phyloP scores from a whole-genome alignment of 1,140 invertebrate genomes.

The Mercenaria mercenaria region DNA sequence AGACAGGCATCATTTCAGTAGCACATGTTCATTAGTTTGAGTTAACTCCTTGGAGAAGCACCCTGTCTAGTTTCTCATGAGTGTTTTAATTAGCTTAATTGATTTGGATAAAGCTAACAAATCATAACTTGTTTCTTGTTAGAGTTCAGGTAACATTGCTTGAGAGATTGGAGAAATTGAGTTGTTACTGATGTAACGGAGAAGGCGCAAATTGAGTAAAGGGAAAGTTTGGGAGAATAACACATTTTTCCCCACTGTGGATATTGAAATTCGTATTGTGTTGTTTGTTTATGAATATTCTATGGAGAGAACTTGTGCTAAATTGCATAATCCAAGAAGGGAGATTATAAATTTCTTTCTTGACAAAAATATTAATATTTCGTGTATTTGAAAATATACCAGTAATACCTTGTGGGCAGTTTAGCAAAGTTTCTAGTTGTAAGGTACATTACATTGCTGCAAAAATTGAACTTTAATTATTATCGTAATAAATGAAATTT shows the following conservation, averaged over 20 bases:
- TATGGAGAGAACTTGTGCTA: neutral
- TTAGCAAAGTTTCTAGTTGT: too few relatives aligned
- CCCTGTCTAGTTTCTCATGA: constrained; percentile 17
- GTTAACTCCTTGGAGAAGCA: constrained; percentile 21
- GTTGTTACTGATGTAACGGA: neutral
- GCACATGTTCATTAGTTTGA: constrained; percentile 38
- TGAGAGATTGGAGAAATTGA: neutral
- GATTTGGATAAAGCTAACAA: constrained; percentile 42
- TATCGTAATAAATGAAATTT: too few relatives aligned
- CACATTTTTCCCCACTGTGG: neutral
- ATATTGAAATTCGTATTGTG: neutral
- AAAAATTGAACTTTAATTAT: too few relatives aligned
- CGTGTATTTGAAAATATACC: too few relatives aligned
- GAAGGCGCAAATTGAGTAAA: neutral
- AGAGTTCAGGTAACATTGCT: constrained; percentile 19
- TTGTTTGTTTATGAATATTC: constrained; percentile 25
- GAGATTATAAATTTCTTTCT: too few relatives aligned
- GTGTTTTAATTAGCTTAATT: constrained; percentile 50
- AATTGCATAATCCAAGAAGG: too few relatives aligned
- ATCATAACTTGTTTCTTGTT: constrained; percentile 50
- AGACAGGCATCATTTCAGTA: neutral
- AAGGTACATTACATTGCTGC: too few relatives aligned
- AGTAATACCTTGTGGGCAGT: too few relatives aligned
- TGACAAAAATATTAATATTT: too few relatives aligned
- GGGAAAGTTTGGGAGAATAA: neutral